These are phyloP conservation scores for Pteromalus puparum DNA, from an alignment of 1,140 invertebrate species.

Conservation along the genomic window DNA sequence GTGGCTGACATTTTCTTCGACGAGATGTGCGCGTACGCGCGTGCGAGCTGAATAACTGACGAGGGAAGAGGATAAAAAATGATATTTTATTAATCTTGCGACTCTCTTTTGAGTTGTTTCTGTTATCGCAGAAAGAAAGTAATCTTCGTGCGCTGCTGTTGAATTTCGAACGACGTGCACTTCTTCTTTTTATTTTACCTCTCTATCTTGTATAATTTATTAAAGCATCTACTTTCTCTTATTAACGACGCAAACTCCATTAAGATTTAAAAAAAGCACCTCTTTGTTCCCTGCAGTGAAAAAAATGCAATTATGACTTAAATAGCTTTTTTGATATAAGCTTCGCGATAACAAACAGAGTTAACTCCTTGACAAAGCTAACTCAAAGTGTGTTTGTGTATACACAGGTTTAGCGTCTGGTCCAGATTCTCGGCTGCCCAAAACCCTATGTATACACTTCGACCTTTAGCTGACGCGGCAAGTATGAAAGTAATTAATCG, in stretches of 20 bases:
- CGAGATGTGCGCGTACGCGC: not conserved
- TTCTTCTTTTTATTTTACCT: not conserved
- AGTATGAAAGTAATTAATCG: slow-evolving; percentile 35
- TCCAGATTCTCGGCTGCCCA: too few species aligned
- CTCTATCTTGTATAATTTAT: not conserved
- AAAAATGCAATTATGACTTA: not conserved
- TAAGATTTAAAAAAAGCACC: too few species aligned
- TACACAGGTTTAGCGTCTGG: too few species aligned
- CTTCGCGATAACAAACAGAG: not conserved
- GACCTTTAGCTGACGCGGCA: not conserved
- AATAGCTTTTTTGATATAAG: not conserved
- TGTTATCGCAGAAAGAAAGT: not conserved
- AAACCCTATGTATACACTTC: too few species aligned
- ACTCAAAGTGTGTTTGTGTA: not conserved
- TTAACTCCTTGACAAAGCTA: not conserved
- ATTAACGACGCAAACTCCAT: not conserved
- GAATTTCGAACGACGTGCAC: not conserved
- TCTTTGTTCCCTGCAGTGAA: not conserved
- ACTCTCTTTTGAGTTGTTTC: not conserved
- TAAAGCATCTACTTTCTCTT: not conserved
- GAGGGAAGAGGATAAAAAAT: not conserved
- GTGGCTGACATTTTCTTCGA: not conserved
- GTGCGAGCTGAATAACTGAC: not conserved
- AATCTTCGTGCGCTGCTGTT: too few species aligned
- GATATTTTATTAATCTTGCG: not conserved